Percentiles rank a stretch among this genome's conserved stretches.
Conservation (phyloP, 2,888 invertebrate genomes). For the Epiperipatus broadwayi region DNA sequence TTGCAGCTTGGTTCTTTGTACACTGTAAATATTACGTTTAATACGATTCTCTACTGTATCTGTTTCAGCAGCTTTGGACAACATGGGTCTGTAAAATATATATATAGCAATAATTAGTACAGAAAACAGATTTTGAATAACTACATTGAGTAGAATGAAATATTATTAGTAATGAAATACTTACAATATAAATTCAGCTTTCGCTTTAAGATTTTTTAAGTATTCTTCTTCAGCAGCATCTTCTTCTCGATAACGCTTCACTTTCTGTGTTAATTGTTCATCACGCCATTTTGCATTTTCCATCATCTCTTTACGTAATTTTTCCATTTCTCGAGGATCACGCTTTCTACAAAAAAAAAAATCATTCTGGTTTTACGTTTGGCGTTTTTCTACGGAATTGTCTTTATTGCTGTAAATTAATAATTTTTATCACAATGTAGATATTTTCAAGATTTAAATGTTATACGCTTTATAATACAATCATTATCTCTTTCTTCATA, state of each 20-base stretch:
- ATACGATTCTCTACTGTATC: slow-evolving; percentile 62
- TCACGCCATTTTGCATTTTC: slow-evolving; percentile 44
- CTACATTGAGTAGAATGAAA: not conserved
- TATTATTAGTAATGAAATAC: slow-evolving; percentile 11
- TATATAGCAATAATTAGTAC: slow-evolving; percentile 1
- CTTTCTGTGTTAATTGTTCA: slow-evolving; percentile 28
- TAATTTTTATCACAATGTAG: too few relatives aligned
- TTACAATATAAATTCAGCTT: slow-evolving; percentile 25
- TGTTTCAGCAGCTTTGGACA: slow-evolving; percentile 41
- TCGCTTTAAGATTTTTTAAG: slow-evolving; percentile 18
- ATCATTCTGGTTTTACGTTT: not conserved
- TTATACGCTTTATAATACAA: too few relatives aligned
- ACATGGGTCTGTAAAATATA: slow-evolving; percentile 37
- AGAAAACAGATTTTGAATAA: slow-evolving; percentile 5
- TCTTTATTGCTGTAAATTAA: slow-evolving; percentile 1
- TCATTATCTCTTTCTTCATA: too few relatives aligned
- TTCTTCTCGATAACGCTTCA: slow-evolving; percentile 28
- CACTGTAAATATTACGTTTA: slow-evolving; percentile 68
- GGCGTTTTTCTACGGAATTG: not conserved
- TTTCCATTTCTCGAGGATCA: slow-evolving; percentile 40
- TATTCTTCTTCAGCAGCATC: slow-evolving; percentile 27
- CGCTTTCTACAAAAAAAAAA: not conserved
- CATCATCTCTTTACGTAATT: slow-evolving; percentile 56
- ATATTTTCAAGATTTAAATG: too few relatives aligned
- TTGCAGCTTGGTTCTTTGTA: slow-evolving; percentile 64